Conservation (phyloP, 2,888 invertebrate species). For the Folsomia manolachei region DNA sequence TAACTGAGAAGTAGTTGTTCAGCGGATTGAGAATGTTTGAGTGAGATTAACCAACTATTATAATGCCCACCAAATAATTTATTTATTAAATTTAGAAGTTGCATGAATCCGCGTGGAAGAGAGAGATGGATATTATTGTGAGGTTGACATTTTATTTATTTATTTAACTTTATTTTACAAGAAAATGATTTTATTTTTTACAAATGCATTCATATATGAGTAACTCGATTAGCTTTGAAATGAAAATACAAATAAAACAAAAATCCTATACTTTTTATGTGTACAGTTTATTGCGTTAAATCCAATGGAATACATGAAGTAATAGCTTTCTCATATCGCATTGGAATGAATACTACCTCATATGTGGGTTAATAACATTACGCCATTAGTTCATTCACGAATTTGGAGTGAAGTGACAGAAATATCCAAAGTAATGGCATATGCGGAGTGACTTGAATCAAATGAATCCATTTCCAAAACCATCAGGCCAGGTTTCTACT, state of each 20-base stretch:
- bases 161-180: neutral
- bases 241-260: neutral
- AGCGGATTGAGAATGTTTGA: conserved; percentile 14
- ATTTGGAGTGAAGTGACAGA: neutral
- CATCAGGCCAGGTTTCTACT: too few relatives aligned
- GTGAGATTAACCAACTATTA: neutral
- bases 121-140: neutral
- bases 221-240: neutral
- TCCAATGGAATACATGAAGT: too few relatives aligned
- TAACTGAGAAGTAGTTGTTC: neutral
- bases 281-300: too few relatives aligned
- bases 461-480: too few relatives aligned
- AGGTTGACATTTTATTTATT: neutral
- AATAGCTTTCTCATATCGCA: too few relatives aligned
- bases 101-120: too few relatives aligned
- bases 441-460: too few relatives aligned
- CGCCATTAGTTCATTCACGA: too few relatives aligned
- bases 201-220: neutral
- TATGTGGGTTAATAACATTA: too few relatives aligned
- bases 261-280: too few relatives aligned
- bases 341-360: too few relatives aligned
- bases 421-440: neutral
- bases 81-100: too few relatives aligned
- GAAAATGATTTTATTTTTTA: conserved; percentile 8
- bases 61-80: conserved; percentile 3